phyloP scores from a whole-genome alignment of 2,113 vertebrate species.

The Anguilla japonica region DNA sequence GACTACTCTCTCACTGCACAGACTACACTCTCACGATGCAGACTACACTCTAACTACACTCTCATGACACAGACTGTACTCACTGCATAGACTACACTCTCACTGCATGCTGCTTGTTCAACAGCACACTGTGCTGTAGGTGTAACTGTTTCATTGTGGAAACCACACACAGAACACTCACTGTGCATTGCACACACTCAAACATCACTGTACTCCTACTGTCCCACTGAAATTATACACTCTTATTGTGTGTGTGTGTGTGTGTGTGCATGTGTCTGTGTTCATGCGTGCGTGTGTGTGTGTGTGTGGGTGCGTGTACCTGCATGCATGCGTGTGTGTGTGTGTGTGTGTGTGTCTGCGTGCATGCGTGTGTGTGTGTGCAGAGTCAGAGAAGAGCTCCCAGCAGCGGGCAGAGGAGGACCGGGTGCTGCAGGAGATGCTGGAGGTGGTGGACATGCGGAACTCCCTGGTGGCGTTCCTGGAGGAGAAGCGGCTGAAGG shows the following conservation, averaged over 20 bases:
- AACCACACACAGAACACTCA: too few relatives aligned
- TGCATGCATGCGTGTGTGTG: too few relatives aligned
- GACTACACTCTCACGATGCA: neutral
- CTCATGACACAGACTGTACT: too few relatives aligned
- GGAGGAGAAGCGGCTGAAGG: slow-evolving; percentile 84
- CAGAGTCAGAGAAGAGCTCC: slow-evolving; percentile 74
- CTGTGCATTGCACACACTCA: too few relatives aligned
- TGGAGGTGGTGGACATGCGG: slow-evolving; percentile 86
- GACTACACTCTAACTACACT: neutral
- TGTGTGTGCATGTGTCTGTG: slow-evolving; percentile 13
- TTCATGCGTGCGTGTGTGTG: slow-evolving; percentile 14
- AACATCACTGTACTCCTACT: too few relatives aligned
- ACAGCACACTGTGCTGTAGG: too few relatives aligned
- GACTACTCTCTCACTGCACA: neutral
- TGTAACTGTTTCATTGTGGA: too few relatives aligned
- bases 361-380: neutral
- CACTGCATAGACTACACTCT: too few relatives aligned
- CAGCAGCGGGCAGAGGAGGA: slow-evolving; percentile 72
- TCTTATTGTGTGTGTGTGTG: neutral
- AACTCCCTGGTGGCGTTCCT: slow-evolving; percentile 81
- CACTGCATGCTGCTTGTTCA: too few relatives aligned
- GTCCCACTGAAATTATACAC: neutral
- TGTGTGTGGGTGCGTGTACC: neutral
- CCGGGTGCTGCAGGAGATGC: slow-evolving; percentile 71
- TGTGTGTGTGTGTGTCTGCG: neutral